A percentile compares a stretch with the other conserved stretches of the same genome.
Conservation (phyloP, 2,888 invertebrate species). For the Nomada hirtipes region DNA sequence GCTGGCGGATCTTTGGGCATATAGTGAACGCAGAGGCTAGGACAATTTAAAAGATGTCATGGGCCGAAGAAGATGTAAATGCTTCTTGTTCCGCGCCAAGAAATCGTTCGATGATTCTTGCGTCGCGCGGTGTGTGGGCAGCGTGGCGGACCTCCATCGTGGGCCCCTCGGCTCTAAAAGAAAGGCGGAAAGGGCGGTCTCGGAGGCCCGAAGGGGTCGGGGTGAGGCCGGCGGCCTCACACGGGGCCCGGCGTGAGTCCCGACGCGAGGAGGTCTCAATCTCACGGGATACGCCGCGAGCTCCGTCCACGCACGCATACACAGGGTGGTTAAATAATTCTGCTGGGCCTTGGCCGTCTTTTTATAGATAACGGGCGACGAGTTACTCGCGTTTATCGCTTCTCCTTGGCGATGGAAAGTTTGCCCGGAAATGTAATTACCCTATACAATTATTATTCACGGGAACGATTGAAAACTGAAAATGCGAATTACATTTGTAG, state of each 20-base stretch:
- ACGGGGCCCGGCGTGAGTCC: slow-evolving; percentile 77
- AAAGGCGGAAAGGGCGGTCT: slow-evolving; percentile 65
- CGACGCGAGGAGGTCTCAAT: slow-evolving; percentile 81
- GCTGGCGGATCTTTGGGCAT: no score
- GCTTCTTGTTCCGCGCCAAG: slow-evolving; percentile 61
- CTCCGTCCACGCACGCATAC: slow-evolving; percentile 51
- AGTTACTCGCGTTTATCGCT: no score
- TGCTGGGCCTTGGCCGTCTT: no score
- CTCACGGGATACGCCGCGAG: slow-evolving; percentile 76
- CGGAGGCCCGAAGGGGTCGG: slow-evolving; percentile 37
- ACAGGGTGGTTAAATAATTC: slow-evolving; percentile 67
- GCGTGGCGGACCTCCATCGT: slow-evolving; percentile 72
- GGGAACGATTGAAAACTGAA: no score
- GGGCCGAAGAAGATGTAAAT: slow-evolving; percentile 58
- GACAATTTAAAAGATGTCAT: slow-evolving; percentile 34
- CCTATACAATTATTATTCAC: no score
- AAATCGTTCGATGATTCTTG: slow-evolving; percentile 68
- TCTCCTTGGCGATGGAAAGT: no score
- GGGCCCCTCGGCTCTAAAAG: slow-evolving; percentile 66
- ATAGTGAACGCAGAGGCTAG: no score
- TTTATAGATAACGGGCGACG: no score
- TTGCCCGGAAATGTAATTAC: no score
- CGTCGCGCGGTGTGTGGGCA: slow-evolving; percentile 76
- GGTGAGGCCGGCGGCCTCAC: slow-evolving; percentile 70
- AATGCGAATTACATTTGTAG: no score